These are phyloP conservation scores for Drosophila greeni DNA, from an alignment of 2,888 invertebrate genomes.

Conservation along the genomic window DNA sequence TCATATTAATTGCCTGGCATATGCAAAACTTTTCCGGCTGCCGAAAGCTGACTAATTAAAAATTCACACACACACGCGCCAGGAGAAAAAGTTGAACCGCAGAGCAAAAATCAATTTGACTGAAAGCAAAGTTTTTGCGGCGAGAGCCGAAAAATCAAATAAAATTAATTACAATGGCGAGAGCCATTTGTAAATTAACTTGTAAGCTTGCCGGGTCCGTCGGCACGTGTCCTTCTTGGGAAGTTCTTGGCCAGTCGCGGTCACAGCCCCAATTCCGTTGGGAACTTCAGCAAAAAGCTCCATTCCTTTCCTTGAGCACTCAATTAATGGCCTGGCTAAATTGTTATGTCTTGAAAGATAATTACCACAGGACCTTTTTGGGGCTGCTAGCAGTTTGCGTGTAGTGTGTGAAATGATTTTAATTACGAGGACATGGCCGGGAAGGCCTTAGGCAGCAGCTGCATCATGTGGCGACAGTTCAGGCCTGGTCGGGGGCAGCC, in stretches of 20 bases:
- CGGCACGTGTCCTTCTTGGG: conserved; percentile 62
- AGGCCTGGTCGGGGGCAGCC: conserved; percentile 44
- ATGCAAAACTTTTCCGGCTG: conserved; percentile 63
- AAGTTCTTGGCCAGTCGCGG: conserved; percentile 19
- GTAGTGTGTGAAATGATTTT: conserved; percentile 73
- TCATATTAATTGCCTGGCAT: conserved; percentile 69
- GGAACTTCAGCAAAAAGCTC: conserved; percentile 4
- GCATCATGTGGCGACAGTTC: conserved; percentile 61
- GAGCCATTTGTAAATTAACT: conserved; percentile 70
- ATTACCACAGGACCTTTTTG: conserved; percentile 62
- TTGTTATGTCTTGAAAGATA: conserved; percentile 76
- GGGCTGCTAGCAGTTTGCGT: conserved; percentile 51
- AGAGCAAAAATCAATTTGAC: conserved; percentile 65
- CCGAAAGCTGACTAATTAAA: conserved; percentile 70
- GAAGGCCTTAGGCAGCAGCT: conserved; percentile 58
- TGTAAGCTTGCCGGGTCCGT: conserved; percentile 40
- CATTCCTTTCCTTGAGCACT: conserved; percentile 34
- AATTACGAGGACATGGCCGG: conserved; percentile 57
- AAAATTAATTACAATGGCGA: conserved; percentile 65
- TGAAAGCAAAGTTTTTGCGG: conserved; percentile 67
- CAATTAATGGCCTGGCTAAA: conserved; percentile 72
- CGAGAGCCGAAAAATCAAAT: conserved; percentile 57
- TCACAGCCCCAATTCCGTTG: conserved; percentile 24
- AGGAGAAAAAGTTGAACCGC: conserved; percentile 46
- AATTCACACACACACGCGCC: conserved; percentile 62